These are phyloP conservation scores for Loris lydekkerianus DNA, from an alignment of 2,797 vertebrate species.

Conservation along the genomic window DNA sequence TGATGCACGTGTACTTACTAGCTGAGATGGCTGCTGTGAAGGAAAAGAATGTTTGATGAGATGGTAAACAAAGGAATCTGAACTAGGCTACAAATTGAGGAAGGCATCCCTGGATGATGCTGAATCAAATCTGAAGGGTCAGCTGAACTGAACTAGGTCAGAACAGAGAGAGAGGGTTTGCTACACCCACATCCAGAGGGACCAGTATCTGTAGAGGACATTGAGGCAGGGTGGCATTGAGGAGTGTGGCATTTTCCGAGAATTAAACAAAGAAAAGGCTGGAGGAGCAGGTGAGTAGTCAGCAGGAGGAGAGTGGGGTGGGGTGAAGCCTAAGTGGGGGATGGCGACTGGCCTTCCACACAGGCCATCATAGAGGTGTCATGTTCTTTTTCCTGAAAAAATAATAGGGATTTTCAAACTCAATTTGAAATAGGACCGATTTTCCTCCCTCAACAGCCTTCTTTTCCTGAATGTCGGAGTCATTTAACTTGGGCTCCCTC, in stretches of 20 bases:
- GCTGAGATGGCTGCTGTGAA: neutral
- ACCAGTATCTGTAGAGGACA: accelerated
- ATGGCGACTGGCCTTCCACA: neutral
- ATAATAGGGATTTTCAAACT: neutral
- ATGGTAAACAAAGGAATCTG: neutral
- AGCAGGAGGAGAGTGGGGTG: neutral
- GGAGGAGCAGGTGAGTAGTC: neutral
- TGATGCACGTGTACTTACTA: accelerated
- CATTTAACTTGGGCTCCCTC: conserved; percentile 36
- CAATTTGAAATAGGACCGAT: accelerated
- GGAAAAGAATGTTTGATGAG: neutral
- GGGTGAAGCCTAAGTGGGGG: neutral
- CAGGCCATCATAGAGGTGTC: accelerated
- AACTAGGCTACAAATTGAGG: neutral
- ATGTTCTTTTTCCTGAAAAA: neutral
- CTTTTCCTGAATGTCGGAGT: too few species aligned
- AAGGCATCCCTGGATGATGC: neutral
- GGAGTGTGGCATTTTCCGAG: neutral
- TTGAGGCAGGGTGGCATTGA: neutral
- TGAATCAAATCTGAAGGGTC: neutral
- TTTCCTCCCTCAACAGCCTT: neutral
- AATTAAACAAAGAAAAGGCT: neutral
- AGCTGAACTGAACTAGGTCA: too few species aligned
- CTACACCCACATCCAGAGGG: neutral
- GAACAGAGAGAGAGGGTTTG: neutral